These are phyloP conservation scores for Mareca strepera DNA, from an alignment of 2,797 vertebrate genomes.

Conservation along the genomic window DNA sequence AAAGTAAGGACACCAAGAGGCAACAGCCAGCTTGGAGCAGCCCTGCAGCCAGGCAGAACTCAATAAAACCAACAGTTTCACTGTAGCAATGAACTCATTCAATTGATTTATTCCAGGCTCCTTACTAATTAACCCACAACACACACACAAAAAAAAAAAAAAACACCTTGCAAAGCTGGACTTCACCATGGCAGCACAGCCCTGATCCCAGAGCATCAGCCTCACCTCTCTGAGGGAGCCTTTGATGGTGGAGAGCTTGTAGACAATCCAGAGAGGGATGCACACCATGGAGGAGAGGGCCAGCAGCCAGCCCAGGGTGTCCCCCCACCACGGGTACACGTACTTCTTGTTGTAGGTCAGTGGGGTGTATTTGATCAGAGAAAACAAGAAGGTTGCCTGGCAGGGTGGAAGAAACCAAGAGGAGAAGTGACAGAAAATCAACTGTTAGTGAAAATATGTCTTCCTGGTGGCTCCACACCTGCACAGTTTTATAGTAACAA, in stretches of 20 bases:
- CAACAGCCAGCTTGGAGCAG: background rate
- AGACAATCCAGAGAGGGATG: slow-evolving; percentile 85
- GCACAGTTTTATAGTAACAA: background rate
- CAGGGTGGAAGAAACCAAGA: background rate
- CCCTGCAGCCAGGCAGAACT: slow-evolving; percentile 2
- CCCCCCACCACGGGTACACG: slow-evolving; percentile 93
- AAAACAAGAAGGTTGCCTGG: slow-evolving; percentile 94
- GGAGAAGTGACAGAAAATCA: background rate
- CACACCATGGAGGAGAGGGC: slow-evolving; percentile 95
- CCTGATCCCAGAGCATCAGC: background rate
- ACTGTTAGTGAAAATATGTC: background rate
- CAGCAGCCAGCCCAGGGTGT: slow-evolving; percentile 92
- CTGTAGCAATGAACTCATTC: background rate
- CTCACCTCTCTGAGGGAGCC: slow-evolving; percentile 90
- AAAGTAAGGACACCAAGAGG: background rate
- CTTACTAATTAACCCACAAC: background rate
- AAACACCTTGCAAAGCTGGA: background rate
- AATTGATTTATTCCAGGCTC: background rate
- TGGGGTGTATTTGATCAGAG: slow-evolving; percentile 93
- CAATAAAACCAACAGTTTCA: background rate
- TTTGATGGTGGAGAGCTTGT: slow-evolving; percentile 85
- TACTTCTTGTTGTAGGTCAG: slow-evolving; percentile 97
- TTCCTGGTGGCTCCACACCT: background rate
- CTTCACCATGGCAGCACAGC: background rate
- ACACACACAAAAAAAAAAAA: background rate